These are phyloP conservation scores for Bolinopsis microptera DNA, from an alignment of 37 sponge, comb jelly and placozoan genomes.

Conservation along the genomic window DNA sequence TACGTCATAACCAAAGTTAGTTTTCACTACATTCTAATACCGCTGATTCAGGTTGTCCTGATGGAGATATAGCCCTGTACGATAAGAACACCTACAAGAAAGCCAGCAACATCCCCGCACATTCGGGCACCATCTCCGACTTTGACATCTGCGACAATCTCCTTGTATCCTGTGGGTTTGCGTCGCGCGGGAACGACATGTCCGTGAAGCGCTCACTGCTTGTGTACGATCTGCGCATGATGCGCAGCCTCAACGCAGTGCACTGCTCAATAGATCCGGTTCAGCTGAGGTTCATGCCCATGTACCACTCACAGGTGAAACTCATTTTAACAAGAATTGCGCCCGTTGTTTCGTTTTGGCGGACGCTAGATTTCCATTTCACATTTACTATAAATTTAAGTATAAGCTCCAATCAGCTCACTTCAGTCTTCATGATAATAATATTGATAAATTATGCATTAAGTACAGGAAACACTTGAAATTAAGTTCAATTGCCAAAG, in stretches of 20 bases:
- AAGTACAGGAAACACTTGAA: no score
- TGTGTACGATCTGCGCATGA: slow-evolving; percentile 64
- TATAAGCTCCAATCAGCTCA: neutral
- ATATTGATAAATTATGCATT: no score
- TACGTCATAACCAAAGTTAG: no score
- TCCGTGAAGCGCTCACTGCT: slow-evolving; percentile 18
- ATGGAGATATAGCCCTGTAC: slow-evolving; percentile 44
- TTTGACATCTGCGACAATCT: slow-evolving; percentile 59
- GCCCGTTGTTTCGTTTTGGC: no score
- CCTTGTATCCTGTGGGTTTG: slow-evolving; percentile 54
- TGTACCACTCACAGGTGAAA: slow-evolving; percentile 64
- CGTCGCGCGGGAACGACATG: slow-evolving; percentile 59
- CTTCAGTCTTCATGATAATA: neutral
- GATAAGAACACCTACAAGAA: slow-evolving; percentile 60
- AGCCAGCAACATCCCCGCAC: slow-evolving; percentile 29
- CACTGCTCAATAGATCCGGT: slow-evolving; percentile 57
- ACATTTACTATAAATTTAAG: no score
- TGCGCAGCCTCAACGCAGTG: slow-evolving; percentile 51
- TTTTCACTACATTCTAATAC: no score
- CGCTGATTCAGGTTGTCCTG: slow-evolving; percentile 55
- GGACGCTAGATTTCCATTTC: no score
- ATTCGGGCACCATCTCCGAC: slow-evolving; percentile 54
- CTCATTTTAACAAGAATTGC: no score
- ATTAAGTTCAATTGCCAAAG: no score
- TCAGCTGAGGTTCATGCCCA: slow-evolving; percentile 64